phyloP scores from a whole-genome alignment of 1,140 invertebrate species.

The Brachionus paranguensis region DNA sequence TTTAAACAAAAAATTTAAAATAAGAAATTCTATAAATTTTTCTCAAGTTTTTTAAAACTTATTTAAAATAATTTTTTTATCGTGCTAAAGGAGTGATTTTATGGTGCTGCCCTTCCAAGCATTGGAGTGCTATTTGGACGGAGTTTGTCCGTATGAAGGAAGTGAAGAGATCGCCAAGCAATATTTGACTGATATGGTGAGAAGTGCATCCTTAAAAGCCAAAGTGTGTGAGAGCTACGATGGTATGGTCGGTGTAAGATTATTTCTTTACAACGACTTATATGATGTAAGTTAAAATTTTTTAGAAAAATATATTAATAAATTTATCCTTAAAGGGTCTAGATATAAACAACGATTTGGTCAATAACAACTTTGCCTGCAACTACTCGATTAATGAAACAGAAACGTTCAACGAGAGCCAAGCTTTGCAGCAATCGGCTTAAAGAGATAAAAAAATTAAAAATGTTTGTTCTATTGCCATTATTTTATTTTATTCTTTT shows the following conservation, averaged over 20 bases:
- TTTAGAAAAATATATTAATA: neutral
- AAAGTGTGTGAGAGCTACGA: neutral
- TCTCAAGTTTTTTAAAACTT: no score
- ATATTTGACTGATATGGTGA: neutral
- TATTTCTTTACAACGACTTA: constrained; percentile 14
- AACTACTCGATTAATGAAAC: neutral
- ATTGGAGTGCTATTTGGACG: constrained; percentile 81
- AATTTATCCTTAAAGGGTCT: neutral
- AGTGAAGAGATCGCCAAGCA: constrained; percentile 59
- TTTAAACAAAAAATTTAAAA: no score
- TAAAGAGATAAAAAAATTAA: neutral
- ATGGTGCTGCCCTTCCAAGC: constrained; percentile 89
- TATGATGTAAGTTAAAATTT: neutral
- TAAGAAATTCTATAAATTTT: no score
- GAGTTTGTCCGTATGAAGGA: constrained; percentile 71
- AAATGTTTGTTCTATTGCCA: neutral
- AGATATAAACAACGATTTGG: neutral
- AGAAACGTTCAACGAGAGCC: neutral
- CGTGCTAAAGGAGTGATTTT: constrained; percentile 68
- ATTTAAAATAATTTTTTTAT: no score
- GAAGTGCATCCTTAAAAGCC: neutral
- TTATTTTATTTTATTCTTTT: neutral
- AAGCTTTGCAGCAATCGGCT: neutral
- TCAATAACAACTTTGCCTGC: neutral
- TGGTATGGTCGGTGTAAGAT: neutral